Base-by-base conservation (phyloP, 1,140 invertebrate genomes). In the Sitophilus oryzae region DNA sequence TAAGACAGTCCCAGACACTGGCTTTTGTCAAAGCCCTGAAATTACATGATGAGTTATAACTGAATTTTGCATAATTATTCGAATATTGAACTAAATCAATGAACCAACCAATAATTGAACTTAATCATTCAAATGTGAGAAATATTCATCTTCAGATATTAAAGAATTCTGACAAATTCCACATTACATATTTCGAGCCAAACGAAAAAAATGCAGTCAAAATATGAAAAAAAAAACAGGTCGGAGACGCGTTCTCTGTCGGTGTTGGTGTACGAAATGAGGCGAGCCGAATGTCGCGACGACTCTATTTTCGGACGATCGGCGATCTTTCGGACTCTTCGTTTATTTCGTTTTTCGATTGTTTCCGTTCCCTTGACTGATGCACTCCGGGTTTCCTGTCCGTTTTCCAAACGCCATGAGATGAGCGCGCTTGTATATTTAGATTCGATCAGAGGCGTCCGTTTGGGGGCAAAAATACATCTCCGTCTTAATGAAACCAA, bases 291-390 rank as follows among this genome's bases (percentile, higher is more conserved):
- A 41, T 41, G 16, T 41, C 38, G 38, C 25, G 25, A 18, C 38
- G 11, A 16, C 16, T 52, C 50, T 52, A 52, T 52, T 52, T 52
- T 52, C 15, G 30, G 38, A 30, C 38, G 19, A 10, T 11, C n/a
- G 38, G 19, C 38, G 18, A 41, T 19, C 19, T 41, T 41, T n/a
- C 46, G 50, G 40, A 20, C 21, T 52, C 23, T 19, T 10, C 14
- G 15, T 41, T 23, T 44, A 41, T 10, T 44, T 43, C 50, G n/a
- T 52, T 52, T 52, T 52, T 22, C 11, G 22, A 51, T 51, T 51
- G 50, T 52, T 52, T 43, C 40, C 50, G 50, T 52, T 52, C 38
- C 16, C 40, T 18, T 10, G 25, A 30, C 25, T 30, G 25, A 30
- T 19, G 15, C 19, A 41, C 38, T 15, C 38, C 38, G 38, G 19